Percentiles rank a stretch among this genome's conserved stretches.
phyloP scores from a whole-genome alignment of 2,797 vertebrate genomes.

The Heterohyrax brucei region DNA sequence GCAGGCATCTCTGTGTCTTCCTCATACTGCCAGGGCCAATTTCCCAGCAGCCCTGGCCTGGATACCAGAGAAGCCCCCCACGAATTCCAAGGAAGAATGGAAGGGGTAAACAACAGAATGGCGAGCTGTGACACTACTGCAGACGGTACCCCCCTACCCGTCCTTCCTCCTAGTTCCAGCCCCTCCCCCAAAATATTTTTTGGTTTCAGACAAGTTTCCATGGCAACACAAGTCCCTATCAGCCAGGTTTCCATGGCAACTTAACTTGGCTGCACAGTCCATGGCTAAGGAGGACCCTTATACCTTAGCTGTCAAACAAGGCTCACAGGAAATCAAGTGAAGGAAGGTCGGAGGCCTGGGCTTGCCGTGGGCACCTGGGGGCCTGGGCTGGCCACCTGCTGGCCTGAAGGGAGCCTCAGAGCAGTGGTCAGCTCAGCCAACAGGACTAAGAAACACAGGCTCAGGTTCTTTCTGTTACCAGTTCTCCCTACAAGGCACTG shows the following conservation, averaged over 20 bases:
- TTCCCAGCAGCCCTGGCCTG: conserved; percentile 4
- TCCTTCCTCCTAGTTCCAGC: conserved; percentile 64
- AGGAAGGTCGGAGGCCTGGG: neutral
- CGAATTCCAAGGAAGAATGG: neutral
- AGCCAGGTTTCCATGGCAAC: conserved; percentile 91
- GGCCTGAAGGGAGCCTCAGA: neutral
- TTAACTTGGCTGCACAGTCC: conserved; percentile 89
- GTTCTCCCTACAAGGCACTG: neutral
- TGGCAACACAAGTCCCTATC: conserved; percentile 90
- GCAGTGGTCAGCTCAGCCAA: neutral
- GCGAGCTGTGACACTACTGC: conserved; percentile 83
- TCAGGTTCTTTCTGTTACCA: neutral
- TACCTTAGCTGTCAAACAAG: conserved; percentile 35
- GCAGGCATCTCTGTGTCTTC: neutral
- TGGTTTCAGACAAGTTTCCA: conserved; percentile 88
- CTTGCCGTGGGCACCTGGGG: neutral
- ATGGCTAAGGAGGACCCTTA: conserved; percentile 77
- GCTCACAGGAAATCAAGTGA: conserved; percentile 22
- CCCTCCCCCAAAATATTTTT: conserved; percentile 81
- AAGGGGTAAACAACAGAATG: conserved; percentile 57
- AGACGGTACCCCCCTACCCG: conserved; percentile 77
- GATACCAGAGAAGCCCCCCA: neutral
- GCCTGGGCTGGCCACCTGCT: neutral
- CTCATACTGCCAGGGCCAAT: neutral
- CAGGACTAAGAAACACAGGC: neutral